A percentile compares a stretch with the other conserved stretches of the same genome.
phyloP scores from a whole-genome alignment of 2,888 invertebrate species.

The Ctena decussata region DNA sequence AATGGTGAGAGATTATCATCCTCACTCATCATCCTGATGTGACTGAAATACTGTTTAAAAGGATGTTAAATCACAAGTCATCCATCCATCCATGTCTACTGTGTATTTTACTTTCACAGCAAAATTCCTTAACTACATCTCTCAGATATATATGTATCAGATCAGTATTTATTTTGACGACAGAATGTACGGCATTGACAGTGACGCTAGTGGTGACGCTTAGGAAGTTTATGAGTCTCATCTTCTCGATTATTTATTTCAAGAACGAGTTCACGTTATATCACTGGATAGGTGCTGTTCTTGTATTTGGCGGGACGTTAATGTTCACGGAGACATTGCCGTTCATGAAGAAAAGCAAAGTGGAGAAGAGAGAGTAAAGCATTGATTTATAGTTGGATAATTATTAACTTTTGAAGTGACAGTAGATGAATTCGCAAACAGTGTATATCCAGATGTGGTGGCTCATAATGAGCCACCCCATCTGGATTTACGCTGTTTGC shows the following conservation, averaged over 20 bases:
- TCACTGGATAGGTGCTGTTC: conserved; percentile 96
- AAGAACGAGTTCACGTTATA: conserved; percentile 96
- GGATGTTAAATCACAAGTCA: too few relatives aligned
- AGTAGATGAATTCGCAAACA: too few relatives aligned
- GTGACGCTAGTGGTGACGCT: conserved; percentile 98
- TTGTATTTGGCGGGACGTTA: conserved; percentile 97
- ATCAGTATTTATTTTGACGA: conserved; percentile 97
- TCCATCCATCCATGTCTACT: too few relatives aligned
- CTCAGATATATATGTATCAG: conserved; percentile 94
- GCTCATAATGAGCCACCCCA: too few relatives aligned
- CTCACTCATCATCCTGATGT: too few relatives aligned
- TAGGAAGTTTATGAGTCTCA: conserved; percentile 96
- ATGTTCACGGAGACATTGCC: conserved; percentile 91
- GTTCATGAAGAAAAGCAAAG: neutral
- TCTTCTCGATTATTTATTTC: conserved; percentile 98
- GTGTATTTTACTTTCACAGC: too few relatives aligned
- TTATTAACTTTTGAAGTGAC: too few relatives aligned
- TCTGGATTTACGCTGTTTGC: too few relatives aligned
- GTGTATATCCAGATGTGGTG: too few relatives aligned
- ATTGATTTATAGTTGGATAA: too few relatives aligned
- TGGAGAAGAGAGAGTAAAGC: neutral
- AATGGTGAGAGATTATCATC: too few relatives aligned
- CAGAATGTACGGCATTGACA: conserved; percentile 97
- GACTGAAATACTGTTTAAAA: too few relatives aligned
- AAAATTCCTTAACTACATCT: conserved; percentile 65